These are phyloP conservation scores for Falco columbarius DNA, from an alignment of 2,797 vertebrate genomes.

Conservation along the genomic window DNA sequence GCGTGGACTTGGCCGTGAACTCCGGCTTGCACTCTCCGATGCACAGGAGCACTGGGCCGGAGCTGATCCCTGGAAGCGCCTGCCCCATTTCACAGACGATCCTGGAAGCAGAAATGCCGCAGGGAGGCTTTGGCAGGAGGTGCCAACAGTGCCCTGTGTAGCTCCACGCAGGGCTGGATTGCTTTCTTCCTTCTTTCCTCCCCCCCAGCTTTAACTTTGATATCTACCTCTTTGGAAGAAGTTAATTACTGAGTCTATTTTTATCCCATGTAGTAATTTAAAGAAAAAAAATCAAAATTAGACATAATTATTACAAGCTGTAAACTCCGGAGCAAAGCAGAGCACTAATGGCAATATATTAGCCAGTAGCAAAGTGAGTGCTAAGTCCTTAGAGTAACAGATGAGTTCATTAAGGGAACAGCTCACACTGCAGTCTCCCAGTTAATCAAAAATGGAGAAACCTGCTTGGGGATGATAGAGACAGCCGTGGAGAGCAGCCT, in stretches of 20 bases:
- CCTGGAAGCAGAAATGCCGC: constrained; percentile 76
- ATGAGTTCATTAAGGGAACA: constrained; percentile 72
- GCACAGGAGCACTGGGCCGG: constrained; percentile 91
- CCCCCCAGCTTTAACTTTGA: background rate
- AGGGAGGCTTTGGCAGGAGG: constrained; percentile 22
- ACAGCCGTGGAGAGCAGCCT: background rate
- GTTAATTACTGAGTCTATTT: constrained; percentile 58
- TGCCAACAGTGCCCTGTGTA: background rate
- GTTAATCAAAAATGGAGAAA: constrained; percentile 65
- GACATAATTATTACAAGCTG: constrained; percentile 75
- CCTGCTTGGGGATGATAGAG: background rate
- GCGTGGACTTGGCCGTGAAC: constrained; percentile 88
- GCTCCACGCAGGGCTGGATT: background rate
- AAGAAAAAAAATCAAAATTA: constrained; percentile 62
- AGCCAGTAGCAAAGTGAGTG: constrained; percentile 57
- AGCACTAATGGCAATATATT: constrained; percentile 75
- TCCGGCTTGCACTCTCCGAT: constrained; percentile 94
- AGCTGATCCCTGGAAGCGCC: constrained; percentile 79
- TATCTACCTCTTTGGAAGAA: constrained; percentile 57
- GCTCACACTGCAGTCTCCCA: constrained; percentile 48
- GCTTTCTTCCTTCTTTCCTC: too few species aligned
- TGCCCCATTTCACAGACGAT: constrained; percentile 97
- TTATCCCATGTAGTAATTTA: constrained; percentile 52
- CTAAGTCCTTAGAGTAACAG: constrained; percentile 42
- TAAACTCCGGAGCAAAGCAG: constrained; percentile 74